Evolutionary conservation across 2,113 vertebrate genomes (phyloP), one percentile per base, ranked within the genome.

Genomic region (Colius striatus): DNA sequence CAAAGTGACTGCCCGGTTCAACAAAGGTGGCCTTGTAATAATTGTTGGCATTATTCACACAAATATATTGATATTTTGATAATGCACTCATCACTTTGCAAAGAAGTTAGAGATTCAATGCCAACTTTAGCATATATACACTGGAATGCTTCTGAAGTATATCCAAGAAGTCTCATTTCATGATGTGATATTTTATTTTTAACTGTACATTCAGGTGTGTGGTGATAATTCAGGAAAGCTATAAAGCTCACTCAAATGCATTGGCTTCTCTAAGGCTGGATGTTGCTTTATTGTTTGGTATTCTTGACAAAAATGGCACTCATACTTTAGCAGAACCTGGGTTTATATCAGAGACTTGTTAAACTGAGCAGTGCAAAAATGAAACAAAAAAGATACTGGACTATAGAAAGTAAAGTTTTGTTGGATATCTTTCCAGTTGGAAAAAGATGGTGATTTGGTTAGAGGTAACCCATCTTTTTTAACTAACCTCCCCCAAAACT

Each of bases 41-140:
- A 80, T 16, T 67, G 32, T 55, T 1, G 0, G 63, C 21, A 45
- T 84, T 91, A 60, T 63, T 84, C 79, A 78, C 45, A 71, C 20
- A 94, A 90, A 80, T 60, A n/a, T 22, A 80, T 77, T 77, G 66
- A 43, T 76, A 85, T 89, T 79, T 89, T 87, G 62, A 80, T 92
- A 62, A n/a, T 51, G 75, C 71, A 74, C 23, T 80, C 74, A 58
- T 54, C 91, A 79, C 38, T 47, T 90, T 84, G 84, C 83, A 83
- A 92, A 86, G 38, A 80, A 92, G 78, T 30, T 62, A 29, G 51
- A 76, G 22, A 66, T 47, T 83, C 65, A 77, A 60, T 41, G 51
- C 72, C 87, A 91, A 53, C 85, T 94, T 75, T 73, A 72, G 53
- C 38, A 6, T 66, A 61, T 68, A 43, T 32, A 71, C 13, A 53